phyloP scores from a whole-genome alignment of 1,140 invertebrate species.

The Pogonus chalceus region DNA sequence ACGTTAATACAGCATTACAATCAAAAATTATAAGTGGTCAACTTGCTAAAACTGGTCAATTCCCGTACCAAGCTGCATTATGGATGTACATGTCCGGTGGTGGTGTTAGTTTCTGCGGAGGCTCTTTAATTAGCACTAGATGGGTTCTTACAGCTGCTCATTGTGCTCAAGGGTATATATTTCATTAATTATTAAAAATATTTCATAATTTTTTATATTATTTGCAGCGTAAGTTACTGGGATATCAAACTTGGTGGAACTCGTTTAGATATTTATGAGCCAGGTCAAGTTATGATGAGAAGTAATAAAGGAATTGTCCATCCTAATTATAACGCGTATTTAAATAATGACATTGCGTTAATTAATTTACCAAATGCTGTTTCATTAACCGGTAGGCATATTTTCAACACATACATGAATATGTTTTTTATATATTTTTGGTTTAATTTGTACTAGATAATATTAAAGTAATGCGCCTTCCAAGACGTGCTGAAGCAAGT shows the following conservation, averaged over 20 bases:
- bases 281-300: neutral
- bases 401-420: too few species aligned
- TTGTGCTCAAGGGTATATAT: slow-evolving; percentile 24
- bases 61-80: slow-evolving; percentile 18
- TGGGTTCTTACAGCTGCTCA: slow-evolving; percentile 38
- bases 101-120: slow-evolving; percentile 31
- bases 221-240: neutral
- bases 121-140: slow-evolving; percentile 33
- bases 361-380: too few species aligned
- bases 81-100: slow-evolving; percentile 14
- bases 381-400: too few species aligned
- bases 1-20: neutral
- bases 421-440: too few species aligned
- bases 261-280: neutral
- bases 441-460: slow-evolving; percentile 15
- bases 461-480: slow-evolving; percentile 13
- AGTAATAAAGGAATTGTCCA: neutral
- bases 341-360: slow-evolving; percentile 14
- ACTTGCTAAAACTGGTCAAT: slow-evolving; percentile 14
- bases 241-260: neutral
- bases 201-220: neutral
- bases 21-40: slow-evolving; percentile 16
- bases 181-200: neutral
- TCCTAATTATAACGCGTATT: slow-evolving; percentile 10
- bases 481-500: neutral